Conservation (phyloP, 2,888 invertebrate species). For the Drosophila emarginata region DNA sequence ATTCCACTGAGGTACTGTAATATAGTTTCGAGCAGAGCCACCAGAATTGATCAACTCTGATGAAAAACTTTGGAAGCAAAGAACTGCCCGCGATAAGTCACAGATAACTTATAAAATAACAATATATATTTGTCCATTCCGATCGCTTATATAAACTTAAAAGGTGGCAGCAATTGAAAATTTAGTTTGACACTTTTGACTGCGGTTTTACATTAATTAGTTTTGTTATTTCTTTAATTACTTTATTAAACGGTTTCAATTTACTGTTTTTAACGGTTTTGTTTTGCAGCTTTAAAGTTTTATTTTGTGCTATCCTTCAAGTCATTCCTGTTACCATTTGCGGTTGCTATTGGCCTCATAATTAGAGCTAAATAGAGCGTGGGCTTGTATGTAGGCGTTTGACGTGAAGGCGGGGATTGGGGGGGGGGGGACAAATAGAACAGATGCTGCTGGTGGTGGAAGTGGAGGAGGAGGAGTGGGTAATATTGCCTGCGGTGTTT, state of each 20-base stretch:
- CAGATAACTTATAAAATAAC: too few species aligned
- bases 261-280: background rate
- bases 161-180: too few species aligned
- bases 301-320: background rate
- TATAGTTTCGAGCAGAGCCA: too few species aligned
- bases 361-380: conserved; percentile 9
- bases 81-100: too few species aligned
- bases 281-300: background rate
- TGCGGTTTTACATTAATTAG: too few species aligned
- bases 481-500: conserved; percentile 1
- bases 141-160: too few species aligned
- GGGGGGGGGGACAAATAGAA: background rate
- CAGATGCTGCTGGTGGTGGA: background rate
- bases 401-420: background rate
- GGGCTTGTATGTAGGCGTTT: background rate
- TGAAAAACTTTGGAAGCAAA: too few species aligned
- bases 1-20: too few species aligned
- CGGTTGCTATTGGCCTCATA: conserved; percentile 4
- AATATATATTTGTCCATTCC: too few species aligned
- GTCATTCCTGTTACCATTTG: background rate
- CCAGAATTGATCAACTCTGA: too few species aligned
- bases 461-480: background rate
- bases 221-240: background rate
- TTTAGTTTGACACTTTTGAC: too few species aligned
- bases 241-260: background rate